Evolutionary conservation across 2,888 invertebrate genomes (phyloP).

Genomic region (Nebria salina): DNA sequence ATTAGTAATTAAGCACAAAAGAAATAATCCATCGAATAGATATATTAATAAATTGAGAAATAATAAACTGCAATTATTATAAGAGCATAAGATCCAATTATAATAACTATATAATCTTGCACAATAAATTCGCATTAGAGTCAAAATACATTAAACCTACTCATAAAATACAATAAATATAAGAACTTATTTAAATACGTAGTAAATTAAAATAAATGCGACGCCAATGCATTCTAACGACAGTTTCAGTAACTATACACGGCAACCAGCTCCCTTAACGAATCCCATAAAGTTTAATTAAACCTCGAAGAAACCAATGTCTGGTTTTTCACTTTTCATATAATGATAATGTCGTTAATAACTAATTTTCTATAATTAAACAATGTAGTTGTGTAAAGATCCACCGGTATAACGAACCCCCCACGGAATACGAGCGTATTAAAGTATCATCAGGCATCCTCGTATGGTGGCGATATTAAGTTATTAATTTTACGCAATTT

Average conservation of each 20-base stretch:
- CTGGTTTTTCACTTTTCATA: conserved; percentile 27
- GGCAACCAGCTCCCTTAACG: background rate
- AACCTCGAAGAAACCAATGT: conserved; percentile 3
- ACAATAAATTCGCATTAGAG: background rate
- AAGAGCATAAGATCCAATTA: background rate
- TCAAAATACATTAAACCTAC: background rate
- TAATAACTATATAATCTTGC: background rate
- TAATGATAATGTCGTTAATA: conserved; percentile 42
- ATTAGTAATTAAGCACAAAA: too few species aligned
- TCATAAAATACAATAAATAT: background rate
- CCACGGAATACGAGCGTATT: background rate
- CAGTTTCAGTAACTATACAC: background rate
- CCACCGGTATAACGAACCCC: background rate
- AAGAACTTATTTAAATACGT: background rate
- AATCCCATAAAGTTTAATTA: conserved; percentile 19
- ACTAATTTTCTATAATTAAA: conserved; percentile 41
- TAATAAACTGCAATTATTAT: background rate
- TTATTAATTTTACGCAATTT: background rate
- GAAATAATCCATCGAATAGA: background rate
- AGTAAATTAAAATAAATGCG: background rate
- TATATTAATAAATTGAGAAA: background rate
- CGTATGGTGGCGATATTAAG: background rate
- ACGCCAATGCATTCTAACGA: background rate
- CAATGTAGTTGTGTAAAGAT: conserved; percentile 21
- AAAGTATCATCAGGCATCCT: background rate